Evolutionary conservation across 2,113 vertebrate genomes (phyloP).

Genomic region (Phainopepla nitens): DNA sequence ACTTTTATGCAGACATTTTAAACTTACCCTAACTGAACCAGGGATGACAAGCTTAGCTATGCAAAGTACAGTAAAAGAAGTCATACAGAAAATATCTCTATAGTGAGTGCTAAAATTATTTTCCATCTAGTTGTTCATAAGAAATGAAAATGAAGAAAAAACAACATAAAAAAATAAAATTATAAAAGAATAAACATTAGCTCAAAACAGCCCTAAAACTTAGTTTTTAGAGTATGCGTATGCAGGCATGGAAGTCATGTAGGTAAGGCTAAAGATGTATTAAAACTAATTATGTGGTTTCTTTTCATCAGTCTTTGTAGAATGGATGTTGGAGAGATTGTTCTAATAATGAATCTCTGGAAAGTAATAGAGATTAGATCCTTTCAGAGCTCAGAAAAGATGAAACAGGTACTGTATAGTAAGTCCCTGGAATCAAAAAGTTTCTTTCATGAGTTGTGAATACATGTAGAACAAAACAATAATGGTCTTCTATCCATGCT

Average conservation of each 20-base stretch:
- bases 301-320: not conserved
- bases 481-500: not conserved
- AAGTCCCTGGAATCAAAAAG: not conserved
- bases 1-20: not conserved
- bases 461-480: not conserved
- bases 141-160: not conserved
- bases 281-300: not conserved
- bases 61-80: not conserved
- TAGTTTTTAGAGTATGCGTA: not conserved
- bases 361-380: not conserved
- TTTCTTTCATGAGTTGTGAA: not conserved
- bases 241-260: not conserved
- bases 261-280: not conserved
- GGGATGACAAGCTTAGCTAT: not conserved
- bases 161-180: not conserved
- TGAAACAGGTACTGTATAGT: not conserved
- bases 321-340: not conserved
- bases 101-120: not conserved
- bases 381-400: not conserved
- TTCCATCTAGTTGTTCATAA: not conserved
- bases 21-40: not conserved
- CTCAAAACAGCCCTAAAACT: not conserved
- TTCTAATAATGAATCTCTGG: not conserved
- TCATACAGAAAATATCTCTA: not conserved
- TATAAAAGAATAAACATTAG: not conserved